These are phyloP conservation scores for Drosophila subquinaria DNA, from an alignment of 2,888 invertebrate species.

Conservation along the genomic window DNA sequence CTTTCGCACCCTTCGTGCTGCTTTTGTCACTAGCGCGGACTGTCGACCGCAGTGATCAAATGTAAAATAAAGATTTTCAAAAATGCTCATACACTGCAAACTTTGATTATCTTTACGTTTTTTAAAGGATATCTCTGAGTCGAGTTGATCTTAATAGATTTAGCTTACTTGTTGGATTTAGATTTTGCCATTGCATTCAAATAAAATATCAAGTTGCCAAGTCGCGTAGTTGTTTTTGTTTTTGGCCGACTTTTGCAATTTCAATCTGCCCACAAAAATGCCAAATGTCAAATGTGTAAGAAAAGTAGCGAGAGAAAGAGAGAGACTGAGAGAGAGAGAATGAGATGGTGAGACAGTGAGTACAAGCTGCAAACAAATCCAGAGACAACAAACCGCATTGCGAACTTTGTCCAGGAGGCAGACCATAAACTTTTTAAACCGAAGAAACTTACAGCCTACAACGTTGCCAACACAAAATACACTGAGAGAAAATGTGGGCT, in stretches of 20 bases:
- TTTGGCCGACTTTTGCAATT: constrained; percentile 53
- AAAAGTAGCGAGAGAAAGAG: background rate
- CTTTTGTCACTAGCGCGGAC: too few species aligned
- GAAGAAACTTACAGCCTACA: constrained; percentile 32
- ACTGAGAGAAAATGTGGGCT: constrained; percentile 4
- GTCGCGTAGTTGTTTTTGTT: constrained; percentile 11
- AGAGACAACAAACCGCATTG: constrained; percentile 46
- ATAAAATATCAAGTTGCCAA: constrained; percentile 71
- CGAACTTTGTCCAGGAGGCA: constrained; percentile 38
- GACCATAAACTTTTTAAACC: constrained; percentile 35
- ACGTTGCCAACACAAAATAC: constrained; percentile 16
- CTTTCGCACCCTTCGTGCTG: too few species aligned
- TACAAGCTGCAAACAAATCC: constrained; percentile 45
- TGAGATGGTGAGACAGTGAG: constrained; percentile 26
- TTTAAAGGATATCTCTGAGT: constrained; percentile 1
- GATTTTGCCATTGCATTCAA: constrained; percentile 60
- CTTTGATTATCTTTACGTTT: background rate
- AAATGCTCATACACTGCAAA: too few species aligned
- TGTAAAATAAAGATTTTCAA: too few species aligned
- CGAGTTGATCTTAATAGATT: background rate
- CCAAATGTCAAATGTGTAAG: constrained; percentile 46
- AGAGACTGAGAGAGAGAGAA: background rate
- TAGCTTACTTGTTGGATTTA: constrained; percentile 18
- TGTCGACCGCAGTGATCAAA: too few species aligned
- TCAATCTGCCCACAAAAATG: constrained; percentile 50